phyloP scores from a whole-genome alignment of 2,113 vertebrate genomes.

The Oncorhynchus nerka region DNA sequence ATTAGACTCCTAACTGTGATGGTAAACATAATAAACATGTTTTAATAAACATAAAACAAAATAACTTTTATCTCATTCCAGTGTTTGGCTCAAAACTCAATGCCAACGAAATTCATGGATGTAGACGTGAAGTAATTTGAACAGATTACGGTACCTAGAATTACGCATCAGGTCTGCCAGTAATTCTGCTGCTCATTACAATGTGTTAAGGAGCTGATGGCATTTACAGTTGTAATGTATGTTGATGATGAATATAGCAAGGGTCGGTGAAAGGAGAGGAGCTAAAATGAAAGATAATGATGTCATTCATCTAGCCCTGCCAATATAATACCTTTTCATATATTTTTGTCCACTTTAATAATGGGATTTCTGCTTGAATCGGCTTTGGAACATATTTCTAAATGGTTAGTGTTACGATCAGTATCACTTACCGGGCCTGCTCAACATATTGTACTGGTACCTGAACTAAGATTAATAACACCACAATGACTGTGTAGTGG shows the following conservation, averaged over 20 bases:
- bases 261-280: conserved; percentile 40
- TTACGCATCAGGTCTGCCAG: conserved; percentile 47
- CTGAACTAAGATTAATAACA: conserved; percentile 49
- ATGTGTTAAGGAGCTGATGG: conserved; percentile 64
- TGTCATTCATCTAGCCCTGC: conserved; percentile 68
- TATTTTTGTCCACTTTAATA: conserved; percentile 66
- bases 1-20: neutral
- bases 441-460: conserved; percentile 40
- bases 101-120: conserved; percentile 40
- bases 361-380: conserved; percentile 64
- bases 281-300: conserved; percentile 64
- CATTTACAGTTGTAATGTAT: conserved; percentile 67
- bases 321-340: conserved; percentile 56
- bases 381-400: conserved; percentile 56
- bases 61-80: conserved; percentile 7
- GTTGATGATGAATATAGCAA: conserved; percentile 58
- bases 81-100: conserved; percentile 30
- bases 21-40: too few species aligned
- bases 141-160: conserved; percentile 52
- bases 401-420: conserved; percentile 67
- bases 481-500: neutral
- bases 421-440: conserved; percentile 60
- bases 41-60: neutral
- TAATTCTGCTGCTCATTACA: conserved; percentile 51
- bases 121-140: conserved; percentile 53